Evolutionary conservation across 1,140 invertebrate species (phyloP).

Genomic region (Cardiocondyla obscurior): DNA sequence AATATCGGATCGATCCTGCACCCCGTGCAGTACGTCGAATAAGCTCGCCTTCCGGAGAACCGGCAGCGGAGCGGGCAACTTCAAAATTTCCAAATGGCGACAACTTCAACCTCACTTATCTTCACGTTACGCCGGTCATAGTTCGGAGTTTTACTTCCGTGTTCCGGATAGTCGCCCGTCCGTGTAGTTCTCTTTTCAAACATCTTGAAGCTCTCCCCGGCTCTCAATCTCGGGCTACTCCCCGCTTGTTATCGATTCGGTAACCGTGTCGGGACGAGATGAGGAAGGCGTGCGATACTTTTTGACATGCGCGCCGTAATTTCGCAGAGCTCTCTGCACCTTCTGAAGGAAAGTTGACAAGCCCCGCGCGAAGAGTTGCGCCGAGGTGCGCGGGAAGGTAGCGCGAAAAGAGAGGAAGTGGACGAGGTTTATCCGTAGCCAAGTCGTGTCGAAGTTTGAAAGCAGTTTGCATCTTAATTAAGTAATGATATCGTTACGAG

Average conservation of each 20-base stretch:
- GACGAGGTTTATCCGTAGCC: conserved; percentile 52
- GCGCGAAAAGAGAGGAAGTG: not conserved
- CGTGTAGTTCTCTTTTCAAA: conserved; percentile 33
- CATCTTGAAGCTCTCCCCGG: conserved; percentile 3
- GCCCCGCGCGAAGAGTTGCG: not conserved
- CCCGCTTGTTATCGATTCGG: conserved; percentile 36
- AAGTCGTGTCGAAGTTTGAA: conserved; percentile 57
- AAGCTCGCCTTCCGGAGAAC: conserved; percentile 1
- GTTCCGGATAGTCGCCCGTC: conserved; percentile 9
- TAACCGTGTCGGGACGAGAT: not conserved
- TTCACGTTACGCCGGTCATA: conserved; percentile 37
- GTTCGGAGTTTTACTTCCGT: conserved; percentile 43
- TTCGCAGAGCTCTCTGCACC: conserved; percentile 15
- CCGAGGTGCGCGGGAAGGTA: not conserved
- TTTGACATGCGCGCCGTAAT: conserved; percentile 41
- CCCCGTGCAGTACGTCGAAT: not conserved
- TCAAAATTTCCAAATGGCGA: conserved; percentile 41
- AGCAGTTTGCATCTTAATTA: conserved; percentile 72
- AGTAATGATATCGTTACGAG: conserved; percentile 62
- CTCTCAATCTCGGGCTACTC: conserved; percentile 25
- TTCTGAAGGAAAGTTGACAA: conserved; percentile 22
- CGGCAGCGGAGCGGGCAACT: conserved; percentile 3
- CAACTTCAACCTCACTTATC: conserved; percentile 50
- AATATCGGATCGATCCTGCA: conserved; percentile 16
- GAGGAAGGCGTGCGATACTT: conserved; percentile 14